Conservation (phyloP, 64 coral and sea anemone genomes). For the Dendronephthya gigantea region DNA sequence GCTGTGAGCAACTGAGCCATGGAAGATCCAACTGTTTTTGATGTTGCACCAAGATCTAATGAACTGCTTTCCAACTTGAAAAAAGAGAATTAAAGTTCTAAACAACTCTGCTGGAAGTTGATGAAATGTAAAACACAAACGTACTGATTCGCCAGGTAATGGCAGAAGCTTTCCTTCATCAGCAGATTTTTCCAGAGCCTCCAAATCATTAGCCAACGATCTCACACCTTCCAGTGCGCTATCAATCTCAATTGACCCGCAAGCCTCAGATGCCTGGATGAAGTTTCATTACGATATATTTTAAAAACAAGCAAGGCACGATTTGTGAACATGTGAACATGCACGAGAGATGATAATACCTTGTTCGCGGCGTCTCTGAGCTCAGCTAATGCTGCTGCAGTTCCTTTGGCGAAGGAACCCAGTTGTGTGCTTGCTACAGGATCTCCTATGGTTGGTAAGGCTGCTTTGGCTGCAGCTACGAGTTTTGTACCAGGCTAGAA, state of each 20-base stretch:
- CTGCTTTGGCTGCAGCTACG: slow-evolving; percentile 83
- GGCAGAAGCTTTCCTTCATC: slow-evolving; percentile 81
- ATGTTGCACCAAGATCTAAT: slow-evolving; percentile 88
- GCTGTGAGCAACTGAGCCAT: slow-evolving; percentile 96
- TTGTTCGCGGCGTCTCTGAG: slow-evolving; percentile 85
- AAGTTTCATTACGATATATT: not conserved
- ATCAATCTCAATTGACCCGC: slow-evolving; percentile 88
- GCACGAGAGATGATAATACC: slow-evolving; percentile 20
- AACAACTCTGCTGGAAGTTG: not conserved
- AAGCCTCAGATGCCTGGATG: slow-evolving; percentile 73
- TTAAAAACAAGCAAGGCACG: not conserved
- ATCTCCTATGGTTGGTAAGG: slow-evolving; percentile 83
- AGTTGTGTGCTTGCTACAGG: slow-evolving; percentile 85
- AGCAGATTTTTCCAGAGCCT: slow-evolving; percentile 62
- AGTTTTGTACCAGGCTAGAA: slow-evolving; percentile 43
- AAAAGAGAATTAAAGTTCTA: not conserved
- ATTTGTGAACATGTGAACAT: too few relatives aligned
- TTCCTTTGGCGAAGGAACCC: slow-evolving; percentile 83
- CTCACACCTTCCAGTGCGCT: slow-evolving; percentile 71
- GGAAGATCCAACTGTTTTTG: slow-evolving; percentile 91
- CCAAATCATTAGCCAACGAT: slow-evolving; percentile 59
- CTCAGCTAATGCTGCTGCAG: slow-evolving; percentile 58
- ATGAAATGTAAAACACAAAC: not conserved
- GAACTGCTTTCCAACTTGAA: slow-evolving; percentile 75
- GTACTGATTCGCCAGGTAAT: slow-evolving; percentile 81